phyloP scores from a whole-genome alignment of 2,797 vertebrate genomes.

The Halcyon chelicuti region DNA sequence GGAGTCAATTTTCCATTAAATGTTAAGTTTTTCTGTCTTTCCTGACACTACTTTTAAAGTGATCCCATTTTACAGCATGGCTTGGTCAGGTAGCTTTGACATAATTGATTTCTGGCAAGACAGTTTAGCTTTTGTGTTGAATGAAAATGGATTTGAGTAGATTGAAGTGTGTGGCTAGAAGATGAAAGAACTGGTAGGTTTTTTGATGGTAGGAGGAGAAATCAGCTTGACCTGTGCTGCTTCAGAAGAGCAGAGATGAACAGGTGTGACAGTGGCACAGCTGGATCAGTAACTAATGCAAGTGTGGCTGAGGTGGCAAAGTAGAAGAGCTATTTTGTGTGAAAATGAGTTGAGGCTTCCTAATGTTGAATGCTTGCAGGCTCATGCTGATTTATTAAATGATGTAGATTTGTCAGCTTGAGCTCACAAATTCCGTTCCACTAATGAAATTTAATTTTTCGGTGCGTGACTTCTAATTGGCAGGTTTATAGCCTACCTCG shows the following conservation, averaged over 20 bases:
- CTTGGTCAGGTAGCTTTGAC: background rate
- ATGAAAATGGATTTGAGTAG: background rate
- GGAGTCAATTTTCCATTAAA: background rate
- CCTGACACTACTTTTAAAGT: background rate
- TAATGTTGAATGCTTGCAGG: background rate
- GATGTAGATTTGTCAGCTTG: constrained; percentile 13
- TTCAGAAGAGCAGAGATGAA: background rate
- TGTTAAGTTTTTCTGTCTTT: background rate
- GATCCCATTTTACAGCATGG: background rate
- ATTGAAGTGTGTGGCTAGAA: background rate
- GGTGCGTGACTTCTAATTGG: background rate
- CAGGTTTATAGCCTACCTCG: background rate
- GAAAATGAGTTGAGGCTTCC: background rate
- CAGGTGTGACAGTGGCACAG: background rate
- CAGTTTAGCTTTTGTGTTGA: background rate
- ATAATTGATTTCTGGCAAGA: background rate
- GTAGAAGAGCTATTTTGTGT: background rate
- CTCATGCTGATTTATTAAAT: constrained; percentile 24
- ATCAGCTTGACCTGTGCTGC: background rate
- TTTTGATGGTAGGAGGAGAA: background rate
- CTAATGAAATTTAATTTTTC: constrained; percentile 42
- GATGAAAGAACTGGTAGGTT: background rate
- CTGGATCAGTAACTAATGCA: background rate
- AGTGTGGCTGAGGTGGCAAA: background rate
- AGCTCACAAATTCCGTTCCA: constrained; percentile 24